Conservation (phyloP, 2,888 invertebrate species). For the Parasteatoda lunata region DNA sequence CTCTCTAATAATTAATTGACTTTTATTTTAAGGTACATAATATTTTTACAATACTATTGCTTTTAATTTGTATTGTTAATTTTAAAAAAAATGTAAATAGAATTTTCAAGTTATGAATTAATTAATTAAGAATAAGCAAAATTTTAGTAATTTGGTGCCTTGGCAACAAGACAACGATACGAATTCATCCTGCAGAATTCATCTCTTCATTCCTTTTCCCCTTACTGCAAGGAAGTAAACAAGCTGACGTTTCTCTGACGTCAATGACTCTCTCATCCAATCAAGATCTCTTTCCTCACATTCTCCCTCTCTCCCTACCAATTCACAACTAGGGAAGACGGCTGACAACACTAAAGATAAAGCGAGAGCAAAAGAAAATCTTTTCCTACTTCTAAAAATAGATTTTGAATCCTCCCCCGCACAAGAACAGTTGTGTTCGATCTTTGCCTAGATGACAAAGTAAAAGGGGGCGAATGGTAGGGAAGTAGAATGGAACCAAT, state of each 20-base stretch:
- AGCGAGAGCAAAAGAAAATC: conserved; percentile 17
- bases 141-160: background rate
- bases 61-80: too few species aligned
- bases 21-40: too few species aligned
- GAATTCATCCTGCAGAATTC: conserved; percentile 33
- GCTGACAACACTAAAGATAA: conserved; percentile 38
- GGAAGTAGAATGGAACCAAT: conserved; percentile 24
- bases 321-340: conserved; percentile 49
- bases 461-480: background rate
- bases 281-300: background rate
- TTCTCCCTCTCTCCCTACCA: conserved; percentile 1
- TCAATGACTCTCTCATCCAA: conserved; percentile 24
- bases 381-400: conserved; percentile 44
- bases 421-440: conserved; percentile 34
- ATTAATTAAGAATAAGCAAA: too few species aligned
- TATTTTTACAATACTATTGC: too few species aligned
- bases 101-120: too few species aligned
- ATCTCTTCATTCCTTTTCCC: background rate
- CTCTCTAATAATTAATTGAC: too few species aligned
- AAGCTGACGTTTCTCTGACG: conserved; percentile 52
- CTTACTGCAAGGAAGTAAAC: conserved; percentile 53
- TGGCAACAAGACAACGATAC: conserved; percentile 48
- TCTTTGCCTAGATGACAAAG: conserved; percentile 27
- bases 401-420: conserved; percentile 26
- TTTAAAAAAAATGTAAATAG: too few species aligned